Conservation (phyloP, 2,888 invertebrate genomes). For the Diloba caeruleocephala region DNA sequence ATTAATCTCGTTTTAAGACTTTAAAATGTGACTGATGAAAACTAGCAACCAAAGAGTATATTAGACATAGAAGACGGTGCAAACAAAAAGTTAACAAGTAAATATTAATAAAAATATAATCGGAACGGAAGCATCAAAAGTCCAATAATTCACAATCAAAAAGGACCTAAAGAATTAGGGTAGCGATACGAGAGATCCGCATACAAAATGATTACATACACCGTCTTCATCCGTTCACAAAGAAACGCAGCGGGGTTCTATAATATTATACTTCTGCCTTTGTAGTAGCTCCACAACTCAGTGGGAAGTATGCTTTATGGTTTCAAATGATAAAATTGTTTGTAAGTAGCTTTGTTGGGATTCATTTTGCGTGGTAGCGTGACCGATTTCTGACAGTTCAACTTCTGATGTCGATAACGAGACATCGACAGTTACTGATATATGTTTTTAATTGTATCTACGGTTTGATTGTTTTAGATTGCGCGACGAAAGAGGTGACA, state of each 20-base stretch:
- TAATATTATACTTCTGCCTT: conserved; percentile 87
- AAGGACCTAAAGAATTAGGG: conserved; percentile 84
- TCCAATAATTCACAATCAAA: conserved; percentile 87
- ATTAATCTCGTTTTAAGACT: too few species aligned
- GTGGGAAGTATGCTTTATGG: conserved; percentile 88
- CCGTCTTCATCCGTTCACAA: conserved; percentile 86
- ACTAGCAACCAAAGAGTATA: too few species aligned
- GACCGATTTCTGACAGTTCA: conserved; percentile 72
- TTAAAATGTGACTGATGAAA: too few species aligned
- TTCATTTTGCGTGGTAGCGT: conserved; percentile 79
- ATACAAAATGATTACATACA: conserved; percentile 87
- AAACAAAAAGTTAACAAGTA: conserved; percentile 69
- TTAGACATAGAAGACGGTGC: conserved; percentile 28
- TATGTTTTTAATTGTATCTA: conserved; percentile 56
- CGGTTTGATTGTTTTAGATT: conserved; percentile 91
- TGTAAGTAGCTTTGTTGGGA: conserved; percentile 85
- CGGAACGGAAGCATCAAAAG: conserved; percentile 83
- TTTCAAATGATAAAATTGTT: conserved; percentile 88
- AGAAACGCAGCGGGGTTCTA: conserved; percentile 86
- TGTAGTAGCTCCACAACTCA: conserved; percentile 83
- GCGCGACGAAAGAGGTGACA: conserved; percentile 95
- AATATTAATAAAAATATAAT: conserved; percentile 80
- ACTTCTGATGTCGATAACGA: conserved; percentile 76
- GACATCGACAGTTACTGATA: conserved; percentile 64
- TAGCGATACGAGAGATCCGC: conserved; percentile 82